phyloP scores from a whole-genome alignment of 2,113 vertebrate genomes.

The Anser cygnoides region DNA sequence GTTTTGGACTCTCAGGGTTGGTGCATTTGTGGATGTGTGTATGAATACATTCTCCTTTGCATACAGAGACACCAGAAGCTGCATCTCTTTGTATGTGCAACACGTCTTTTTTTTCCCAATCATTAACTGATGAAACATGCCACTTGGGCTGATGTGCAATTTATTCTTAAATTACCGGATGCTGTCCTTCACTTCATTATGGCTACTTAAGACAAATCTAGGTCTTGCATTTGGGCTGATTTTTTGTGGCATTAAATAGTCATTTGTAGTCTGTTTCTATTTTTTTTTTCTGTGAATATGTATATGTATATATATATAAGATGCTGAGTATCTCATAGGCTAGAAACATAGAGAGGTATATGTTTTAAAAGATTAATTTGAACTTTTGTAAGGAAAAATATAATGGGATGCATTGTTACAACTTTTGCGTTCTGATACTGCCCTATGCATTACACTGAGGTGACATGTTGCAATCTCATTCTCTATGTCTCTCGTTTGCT shows the following conservation, averaged over 20 bases:
- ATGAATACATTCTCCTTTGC: background rate
- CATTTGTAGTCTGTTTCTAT: background rate
- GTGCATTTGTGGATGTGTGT: fast-evolving
- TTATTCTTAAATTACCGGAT: background rate
- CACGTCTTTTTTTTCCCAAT: background rate
- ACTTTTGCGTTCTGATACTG: background rate
- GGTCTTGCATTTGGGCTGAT: background rate
- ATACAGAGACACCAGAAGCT: background rate
- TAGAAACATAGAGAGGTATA: background rate
- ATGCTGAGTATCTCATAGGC: background rate
- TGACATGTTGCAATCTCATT: background rate
- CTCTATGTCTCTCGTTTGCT: background rate
- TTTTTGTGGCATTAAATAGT: background rate
- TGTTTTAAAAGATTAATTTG: background rate
- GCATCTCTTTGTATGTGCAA: background rate
- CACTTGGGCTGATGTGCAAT: background rate
- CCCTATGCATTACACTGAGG: background rate
- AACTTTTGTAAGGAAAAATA: background rate
- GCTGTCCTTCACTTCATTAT: conserved; percentile 6
- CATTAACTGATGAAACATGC: background rate
- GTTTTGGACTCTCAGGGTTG: background rate
- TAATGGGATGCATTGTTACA: background rate
- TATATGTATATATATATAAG: background rate
- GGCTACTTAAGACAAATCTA: background rate
- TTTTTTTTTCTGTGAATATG: background rate